These are phyloP conservation scores for Shargacucullia verbasci DNA, from an alignment of 2,888 invertebrate genomes.

Conservation along the genomic window DNA sequence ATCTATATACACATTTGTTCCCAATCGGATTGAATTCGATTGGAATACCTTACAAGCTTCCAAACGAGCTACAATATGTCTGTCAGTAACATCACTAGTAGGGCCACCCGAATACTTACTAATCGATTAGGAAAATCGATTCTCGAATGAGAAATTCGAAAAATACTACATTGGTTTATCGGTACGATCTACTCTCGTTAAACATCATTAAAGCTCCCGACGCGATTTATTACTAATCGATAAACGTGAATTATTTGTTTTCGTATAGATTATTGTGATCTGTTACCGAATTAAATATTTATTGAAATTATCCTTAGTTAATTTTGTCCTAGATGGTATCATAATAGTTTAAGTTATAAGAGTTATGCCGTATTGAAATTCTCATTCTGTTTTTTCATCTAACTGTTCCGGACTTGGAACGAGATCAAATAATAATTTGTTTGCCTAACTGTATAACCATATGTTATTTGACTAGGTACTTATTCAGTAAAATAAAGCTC, in stretches of 20 bases:
- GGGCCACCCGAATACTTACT: slow-evolving; percentile 71
- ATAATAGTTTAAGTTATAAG: slow-evolving; percentile 1
- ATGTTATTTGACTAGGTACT: too few species aligned
- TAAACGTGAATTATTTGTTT: slow-evolving; percentile 75
- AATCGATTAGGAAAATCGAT: slow-evolving; percentile 79
- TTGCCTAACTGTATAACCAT: too few species aligned
- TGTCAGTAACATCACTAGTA: slow-evolving; percentile 60
- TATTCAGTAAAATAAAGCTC: too few species aligned
- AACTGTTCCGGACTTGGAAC: too few species aligned
- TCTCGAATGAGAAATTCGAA: slow-evolving; percentile 67
- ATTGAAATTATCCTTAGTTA: slow-evolving; percentile 49
- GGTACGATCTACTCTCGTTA: slow-evolving; percentile 77
- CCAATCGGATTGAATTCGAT: slow-evolving; percentile 62
- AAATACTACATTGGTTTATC: slow-evolving; percentile 68
- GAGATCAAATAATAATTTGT: too few species aligned
- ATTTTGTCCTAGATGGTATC: slow-evolving; percentile 38
- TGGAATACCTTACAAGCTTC: slow-evolving; percentile 63
- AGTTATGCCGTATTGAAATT: slow-evolving; percentile 6
- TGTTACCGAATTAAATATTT: slow-evolving; percentile 43
- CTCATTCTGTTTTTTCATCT: too few species aligned
- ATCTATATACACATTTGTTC: slow-evolving; percentile 48
- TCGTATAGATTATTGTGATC: slow-evolving; percentile 59
- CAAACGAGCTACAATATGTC: slow-evolving; percentile 65
- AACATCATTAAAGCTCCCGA: slow-evolving; percentile 75
- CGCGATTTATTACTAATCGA: slow-evolving; percentile 78